These are phyloP conservation scores for Rhizoglyphus robini DNA, from an alignment of 1,140 invertebrate genomes.

Conservation along the genomic window DNA sequence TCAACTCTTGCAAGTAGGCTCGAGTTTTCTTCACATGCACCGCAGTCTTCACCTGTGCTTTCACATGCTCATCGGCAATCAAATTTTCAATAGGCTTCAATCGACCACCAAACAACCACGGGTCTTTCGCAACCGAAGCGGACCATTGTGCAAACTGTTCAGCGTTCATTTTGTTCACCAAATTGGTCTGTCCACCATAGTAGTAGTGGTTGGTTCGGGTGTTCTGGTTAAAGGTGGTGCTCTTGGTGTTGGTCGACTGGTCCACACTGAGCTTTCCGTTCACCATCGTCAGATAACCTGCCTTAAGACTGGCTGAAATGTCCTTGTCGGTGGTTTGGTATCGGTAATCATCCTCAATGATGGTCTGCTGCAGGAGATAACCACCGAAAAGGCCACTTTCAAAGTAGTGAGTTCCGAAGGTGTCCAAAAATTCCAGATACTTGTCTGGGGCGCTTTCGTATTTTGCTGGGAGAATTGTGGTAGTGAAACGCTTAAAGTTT, in stretches of 20 bases:
- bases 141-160: not conserved
- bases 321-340: not conserved
- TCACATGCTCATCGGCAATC: not conserved
- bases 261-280: not conserved
- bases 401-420: conserved; percentile 5
- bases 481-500: not conserved
- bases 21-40: not conserved
- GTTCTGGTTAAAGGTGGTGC: not conserved
- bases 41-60: not conserved
- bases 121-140: not conserved
- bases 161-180: not conserved
- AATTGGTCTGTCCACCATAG: not conserved
- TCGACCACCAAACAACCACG: not conserved
- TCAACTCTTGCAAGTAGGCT: not conserved
- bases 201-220: not conserved
- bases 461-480: not conserved
- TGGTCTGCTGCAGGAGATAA: not conserved
- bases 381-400: not conserved
- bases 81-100: not conserved
- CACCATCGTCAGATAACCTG: not conserved
- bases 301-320: not conserved
- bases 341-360: not conserved
- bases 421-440: not conserved
- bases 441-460: not conserved
- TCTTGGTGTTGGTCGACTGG: not conserved